These are phyloP conservation scores for Sebastes vulpes DNA, from an alignment of 2,797 vertebrate genomes.

Conservation along the genomic window DNA sequence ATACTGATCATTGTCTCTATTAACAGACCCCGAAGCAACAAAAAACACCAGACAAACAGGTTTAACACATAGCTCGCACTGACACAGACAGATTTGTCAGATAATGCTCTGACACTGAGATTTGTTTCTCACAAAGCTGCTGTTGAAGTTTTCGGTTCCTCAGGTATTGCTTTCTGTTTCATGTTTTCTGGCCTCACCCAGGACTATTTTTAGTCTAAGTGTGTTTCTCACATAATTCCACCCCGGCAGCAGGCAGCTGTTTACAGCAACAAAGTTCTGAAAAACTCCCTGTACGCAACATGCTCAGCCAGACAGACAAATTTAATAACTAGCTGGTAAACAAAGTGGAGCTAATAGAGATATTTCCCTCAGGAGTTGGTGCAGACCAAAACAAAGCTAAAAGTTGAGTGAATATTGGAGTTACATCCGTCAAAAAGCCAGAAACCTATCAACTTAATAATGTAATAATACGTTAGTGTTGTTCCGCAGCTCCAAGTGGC, in stretches of 20 bases:
- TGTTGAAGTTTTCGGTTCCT: conserved; percentile 26
- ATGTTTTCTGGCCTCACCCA: background rate
- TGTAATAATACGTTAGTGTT: background rate
- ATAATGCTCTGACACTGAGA: conserved; percentile 38
- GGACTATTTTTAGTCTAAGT: background rate
- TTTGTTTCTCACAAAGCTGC: conserved; percentile 8
- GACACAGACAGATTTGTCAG: conserved; percentile 51
- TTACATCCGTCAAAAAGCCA: background rate
- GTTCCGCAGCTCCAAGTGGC: background rate
- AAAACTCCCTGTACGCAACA: background rate
- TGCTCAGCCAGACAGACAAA: background rate
- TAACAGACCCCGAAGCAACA: conserved; percentile 35
- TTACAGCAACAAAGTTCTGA: background rate
- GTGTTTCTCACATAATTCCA: background rate
- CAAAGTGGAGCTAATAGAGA: background rate
- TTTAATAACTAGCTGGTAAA: background rate
- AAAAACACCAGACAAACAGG: conserved; percentile 59
- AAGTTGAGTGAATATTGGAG: background rate
- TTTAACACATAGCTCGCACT: conserved; percentile 31
- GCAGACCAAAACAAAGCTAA: background rate
- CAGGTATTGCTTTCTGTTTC: conserved; percentile 1
- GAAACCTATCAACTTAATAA: background rate
- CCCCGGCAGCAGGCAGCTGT: background rate
- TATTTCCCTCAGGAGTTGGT: background rate
- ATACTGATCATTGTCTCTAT: conserved; percentile 46